Conservation (phyloP, 2,113 vertebrate species). For the Nothoprocta pentlandii region DNA sequence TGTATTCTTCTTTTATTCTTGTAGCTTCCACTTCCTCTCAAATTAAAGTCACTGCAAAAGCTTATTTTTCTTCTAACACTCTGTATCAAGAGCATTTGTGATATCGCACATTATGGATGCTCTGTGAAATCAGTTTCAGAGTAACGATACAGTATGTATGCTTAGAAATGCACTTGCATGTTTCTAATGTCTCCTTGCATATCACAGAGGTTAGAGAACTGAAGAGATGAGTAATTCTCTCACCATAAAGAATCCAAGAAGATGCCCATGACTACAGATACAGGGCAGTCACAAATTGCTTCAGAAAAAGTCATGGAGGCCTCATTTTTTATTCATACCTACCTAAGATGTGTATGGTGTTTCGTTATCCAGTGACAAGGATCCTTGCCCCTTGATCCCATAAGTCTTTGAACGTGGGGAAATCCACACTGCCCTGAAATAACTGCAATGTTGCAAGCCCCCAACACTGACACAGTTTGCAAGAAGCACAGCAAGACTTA, state of each 20-base stretch:
- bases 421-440: not conserved
- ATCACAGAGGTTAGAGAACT: not conserved
- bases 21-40: not conserved
- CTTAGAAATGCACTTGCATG: not conserved
- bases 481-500: not conserved
- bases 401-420: not conserved
- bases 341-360: not conserved
- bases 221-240: not conserved
- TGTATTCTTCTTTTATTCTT: not conserved
- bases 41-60: not conserved
- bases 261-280: not conserved
- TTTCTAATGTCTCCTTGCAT: slow-evolving; percentile 9
- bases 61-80: not conserved
- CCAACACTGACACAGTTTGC: not conserved
- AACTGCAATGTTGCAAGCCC: not conserved
- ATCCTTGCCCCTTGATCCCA: not conserved
- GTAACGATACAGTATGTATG: not conserved
- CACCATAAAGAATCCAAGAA: not conserved
- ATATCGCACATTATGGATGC: not conserved
- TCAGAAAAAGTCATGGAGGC: not conserved
- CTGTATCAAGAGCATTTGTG: not conserved
- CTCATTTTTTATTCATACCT: not conserved
- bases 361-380: not conserved
- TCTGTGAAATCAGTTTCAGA: slow-evolving; percentile 40
- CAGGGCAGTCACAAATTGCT: not conserved